Evolutionary conservation across 2,113 vertebrate genomes (phyloP).

Genomic region (Parus major): DNA sequence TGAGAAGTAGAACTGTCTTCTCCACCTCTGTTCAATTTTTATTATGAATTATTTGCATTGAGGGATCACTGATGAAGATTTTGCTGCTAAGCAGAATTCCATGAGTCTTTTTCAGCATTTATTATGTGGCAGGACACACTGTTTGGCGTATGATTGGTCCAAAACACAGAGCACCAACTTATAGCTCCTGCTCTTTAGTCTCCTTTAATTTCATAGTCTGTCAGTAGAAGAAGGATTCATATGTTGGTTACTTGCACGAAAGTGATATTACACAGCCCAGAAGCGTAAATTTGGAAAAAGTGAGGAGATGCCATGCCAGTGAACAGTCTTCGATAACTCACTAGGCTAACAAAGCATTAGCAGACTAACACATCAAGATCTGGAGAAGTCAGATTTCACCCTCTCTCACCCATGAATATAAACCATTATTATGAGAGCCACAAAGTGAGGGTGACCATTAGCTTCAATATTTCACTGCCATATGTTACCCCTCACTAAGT

Average conservation of each 20-base stretch:
- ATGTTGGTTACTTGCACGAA: background rate
- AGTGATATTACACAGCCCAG: background rate
- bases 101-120: background rate
- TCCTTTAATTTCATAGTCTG: background rate
- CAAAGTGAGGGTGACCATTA: background rate
- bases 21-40: background rate
- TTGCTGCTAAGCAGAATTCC: background rate
- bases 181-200: background rate
- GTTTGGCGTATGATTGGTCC: background rate
- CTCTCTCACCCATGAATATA: background rate
- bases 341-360: background rate
- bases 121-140: background rate
- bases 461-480: background rate
- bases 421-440: background rate
- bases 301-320: background rate
- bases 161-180: background rate
- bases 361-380: background rate
- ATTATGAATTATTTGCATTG: background rate
- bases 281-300: background rate
- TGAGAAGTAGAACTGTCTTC: background rate
- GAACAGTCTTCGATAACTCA: background rate
- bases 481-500: background rate
- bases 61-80: background rate
- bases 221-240: background rate
- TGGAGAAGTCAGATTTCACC: background rate